Evolutionary conservation across 1,140 invertebrate genomes (phyloP).

Genomic region (Rhopalosiphum padi): DNA sequence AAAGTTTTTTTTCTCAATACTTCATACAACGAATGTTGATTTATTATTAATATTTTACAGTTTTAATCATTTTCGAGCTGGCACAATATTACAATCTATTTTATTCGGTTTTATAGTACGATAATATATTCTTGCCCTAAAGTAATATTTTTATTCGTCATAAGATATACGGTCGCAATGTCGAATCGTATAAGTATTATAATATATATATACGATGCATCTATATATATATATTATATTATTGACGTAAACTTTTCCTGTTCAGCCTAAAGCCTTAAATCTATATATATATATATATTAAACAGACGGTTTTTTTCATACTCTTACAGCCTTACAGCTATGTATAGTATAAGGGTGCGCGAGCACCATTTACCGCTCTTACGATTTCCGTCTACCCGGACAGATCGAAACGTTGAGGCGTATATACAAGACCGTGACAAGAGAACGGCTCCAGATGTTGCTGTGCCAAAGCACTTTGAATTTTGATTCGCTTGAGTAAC

Average conservation of each 20-base stretch:
- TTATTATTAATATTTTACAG: background rate
- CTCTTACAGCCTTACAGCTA: background rate
- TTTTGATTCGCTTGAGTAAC: constrained; percentile 17
- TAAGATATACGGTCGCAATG: background rate
- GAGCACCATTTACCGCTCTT: background rate
- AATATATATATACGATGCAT: background rate
- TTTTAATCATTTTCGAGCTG: background rate
- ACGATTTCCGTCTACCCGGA: background rate
- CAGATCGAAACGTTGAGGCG: background rate
- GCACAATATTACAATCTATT: background rate
- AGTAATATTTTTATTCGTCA: background rate
- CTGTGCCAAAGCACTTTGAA: background rate
- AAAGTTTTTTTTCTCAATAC: background rate
- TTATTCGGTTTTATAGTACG: background rate
- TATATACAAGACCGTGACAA: constrained; percentile 9
- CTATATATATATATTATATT: background rate
- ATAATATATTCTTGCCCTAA: background rate
- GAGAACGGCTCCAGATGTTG: constrained; percentile 48
- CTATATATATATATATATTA: background rate
- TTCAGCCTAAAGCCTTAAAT: background rate
- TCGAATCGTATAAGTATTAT: background rate
- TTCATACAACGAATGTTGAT: background rate
- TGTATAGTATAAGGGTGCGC: background rate
- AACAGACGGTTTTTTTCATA: background rate
- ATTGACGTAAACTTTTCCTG: background rate